Evolutionary conservation across 1,140 invertebrate genomes (phyloP).

Genomic region (Wasmannia auropunctata): DNA sequence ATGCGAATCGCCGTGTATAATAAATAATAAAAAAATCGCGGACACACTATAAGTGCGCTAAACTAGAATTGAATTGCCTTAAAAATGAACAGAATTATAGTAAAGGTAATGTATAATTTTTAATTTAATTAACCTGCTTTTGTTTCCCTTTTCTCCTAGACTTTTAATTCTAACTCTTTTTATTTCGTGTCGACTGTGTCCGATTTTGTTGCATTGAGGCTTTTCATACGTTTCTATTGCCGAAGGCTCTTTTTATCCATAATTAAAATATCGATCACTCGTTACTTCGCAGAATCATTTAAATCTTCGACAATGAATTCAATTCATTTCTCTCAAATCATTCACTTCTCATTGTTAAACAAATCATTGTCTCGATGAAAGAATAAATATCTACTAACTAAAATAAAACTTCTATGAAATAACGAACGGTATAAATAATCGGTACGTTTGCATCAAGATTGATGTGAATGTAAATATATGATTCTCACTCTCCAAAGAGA

Average conservation of each 20-base stretch:
- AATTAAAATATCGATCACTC: constrained; percentile 10
- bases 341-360: neutral
- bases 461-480: neutral
- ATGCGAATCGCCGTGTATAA: neutral
- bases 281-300: neutral
- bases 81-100: neutral
- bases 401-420: neutral
- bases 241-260: neutral
- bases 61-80: neutral
- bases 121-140: constrained; percentile 2
- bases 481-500: neutral
- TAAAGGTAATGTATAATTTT: constrained; percentile 15
- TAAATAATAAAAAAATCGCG: neutral
- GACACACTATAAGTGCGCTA: neutral
- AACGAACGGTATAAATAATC: neutral
- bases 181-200: neutral
- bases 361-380: neutral
- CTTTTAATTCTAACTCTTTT: neutral
- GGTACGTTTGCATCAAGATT: neutral
- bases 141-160: neutral
- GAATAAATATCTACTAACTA: neutral
- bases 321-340: neutral
- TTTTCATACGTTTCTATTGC: neutral
- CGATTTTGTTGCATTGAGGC: neutral
- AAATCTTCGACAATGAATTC: neutral